Evolutionary conservation across 2,797 vertebrate species (phyloP), one percentile per base, ranked within the genome.

Genomic region (Chelmon rostratus): DNA sequence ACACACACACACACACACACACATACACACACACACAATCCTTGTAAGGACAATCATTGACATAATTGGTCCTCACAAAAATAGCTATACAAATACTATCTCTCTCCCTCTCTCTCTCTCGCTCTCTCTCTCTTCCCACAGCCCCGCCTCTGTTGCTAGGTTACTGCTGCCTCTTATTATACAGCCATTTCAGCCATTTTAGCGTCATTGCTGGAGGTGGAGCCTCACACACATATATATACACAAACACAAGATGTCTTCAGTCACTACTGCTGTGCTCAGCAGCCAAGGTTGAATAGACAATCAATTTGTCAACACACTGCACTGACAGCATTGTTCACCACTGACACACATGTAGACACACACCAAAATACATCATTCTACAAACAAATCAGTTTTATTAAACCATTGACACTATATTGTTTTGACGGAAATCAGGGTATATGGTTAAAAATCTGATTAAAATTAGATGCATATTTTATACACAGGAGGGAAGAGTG

Each of bases 101-200:
- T n/a, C n/a, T n/a, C n/a, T n/a, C n/a, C n/a, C n/a, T n/a, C n/a
- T n/a, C n/a, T n/a, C n/a, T n/a, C n/a, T n/a, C n/a, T n/a, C n/a
- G n/a, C n/a, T n/a, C n/a, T n/a, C n/a, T n/a, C n/a, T n/a, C n/a
- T 3, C 59, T 6, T 61, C 56, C 21, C 33, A 37, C 9, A 66
- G 53, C 71, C 61, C 85, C 70, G 9, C 83, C 82, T 86, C 82
- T 81, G 90, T 92, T 90, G 92, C 91, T 84, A 89, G 78, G 90
- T 77, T 80, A 92, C 89, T 69, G 58, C 67, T 82, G 71, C 73
- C n/a, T 73, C 65, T 85, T 82, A 62, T 85, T 82, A 62, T 67
- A 54, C 57, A 44, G 74, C 75, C 61, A 33, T 67, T 75, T 83
- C 46, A 69, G 78, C 86, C 68, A 63, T 23, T 3, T 23, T 2